Conservation (phyloP, 2,888 invertebrate genomes). For the Gerris lacustris region DNA sequence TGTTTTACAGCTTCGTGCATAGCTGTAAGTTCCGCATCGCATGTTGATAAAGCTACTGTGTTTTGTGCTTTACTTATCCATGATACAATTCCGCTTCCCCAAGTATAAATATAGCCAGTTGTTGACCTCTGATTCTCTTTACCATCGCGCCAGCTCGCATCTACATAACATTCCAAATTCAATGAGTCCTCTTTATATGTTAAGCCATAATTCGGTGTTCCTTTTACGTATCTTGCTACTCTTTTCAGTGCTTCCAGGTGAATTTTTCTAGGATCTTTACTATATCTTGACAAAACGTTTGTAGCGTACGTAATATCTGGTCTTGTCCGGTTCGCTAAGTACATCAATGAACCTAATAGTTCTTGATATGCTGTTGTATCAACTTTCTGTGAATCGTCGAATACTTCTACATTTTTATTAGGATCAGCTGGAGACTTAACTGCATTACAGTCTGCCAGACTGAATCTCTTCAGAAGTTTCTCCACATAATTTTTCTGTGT, state of each 20-base stretch:
- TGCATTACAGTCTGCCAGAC: not conserved
- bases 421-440: not conserved
- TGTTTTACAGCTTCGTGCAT: not conserved
- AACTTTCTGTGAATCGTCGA: not conserved
- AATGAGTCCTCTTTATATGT: not conserved
- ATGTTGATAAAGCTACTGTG: constrained; percentile 14
- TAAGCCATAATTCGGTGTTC: constrained; percentile 6
- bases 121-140: constrained; percentile 20
- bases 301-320: constrained; percentile 14
- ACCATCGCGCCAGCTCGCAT: constrained; percentile 21
- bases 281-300: constrained; percentile 13
- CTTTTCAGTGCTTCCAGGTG: constrained; percentile 4
- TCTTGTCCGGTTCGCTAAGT: not conserved
- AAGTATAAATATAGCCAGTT: constrained; percentile 20
- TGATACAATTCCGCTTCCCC: constrained; percentile 13
- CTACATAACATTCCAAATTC: constrained; percentile 15
- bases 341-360: not conserved
- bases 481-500: not conserved
- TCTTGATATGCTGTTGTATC: not conserved
- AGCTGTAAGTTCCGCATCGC: constrained; percentile 7
- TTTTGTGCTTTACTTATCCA: constrained; percentile 19
- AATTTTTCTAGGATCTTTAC: not conserved
- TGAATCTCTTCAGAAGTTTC: not conserved
- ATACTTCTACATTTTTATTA: not conserved
- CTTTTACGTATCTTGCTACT: constrained; percentile 15